Evolutionary conservation across 2,797 vertebrate species (phyloP).

Genomic region (Euphonia xanthogaster): DNA sequence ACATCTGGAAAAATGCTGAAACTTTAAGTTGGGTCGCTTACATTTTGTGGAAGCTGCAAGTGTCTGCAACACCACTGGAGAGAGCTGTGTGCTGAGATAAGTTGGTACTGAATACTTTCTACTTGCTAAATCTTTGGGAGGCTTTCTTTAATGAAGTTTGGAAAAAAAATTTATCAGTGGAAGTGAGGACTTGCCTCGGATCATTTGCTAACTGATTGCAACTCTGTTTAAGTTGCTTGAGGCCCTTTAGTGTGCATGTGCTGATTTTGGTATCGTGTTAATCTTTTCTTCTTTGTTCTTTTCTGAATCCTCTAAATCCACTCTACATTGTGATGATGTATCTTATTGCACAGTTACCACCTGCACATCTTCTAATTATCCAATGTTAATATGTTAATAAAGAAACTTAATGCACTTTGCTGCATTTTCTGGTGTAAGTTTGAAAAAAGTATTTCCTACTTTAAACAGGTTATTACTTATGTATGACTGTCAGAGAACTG

Average conservation of each 20-base stretch:
- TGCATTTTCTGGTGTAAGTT: background rate
- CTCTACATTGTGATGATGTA: background rate
- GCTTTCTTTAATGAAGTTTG: background rate
- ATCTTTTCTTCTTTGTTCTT: background rate
- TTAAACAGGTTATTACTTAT: background rate
- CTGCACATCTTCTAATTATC: background rate
- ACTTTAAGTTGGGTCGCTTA: background rate
- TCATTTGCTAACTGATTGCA: background rate
- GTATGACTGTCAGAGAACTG: background rate
- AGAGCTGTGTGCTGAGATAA: background rate
- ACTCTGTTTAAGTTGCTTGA: background rate
- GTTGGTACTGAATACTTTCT: background rate
- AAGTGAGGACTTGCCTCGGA: background rate
- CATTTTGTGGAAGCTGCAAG: background rate
- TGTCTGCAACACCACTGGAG: conserved; percentile 8
- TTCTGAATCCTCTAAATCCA: background rate
- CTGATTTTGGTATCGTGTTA: background rate
- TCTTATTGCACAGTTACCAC: background rate
- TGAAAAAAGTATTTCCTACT: background rate
- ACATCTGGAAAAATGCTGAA: background rate
- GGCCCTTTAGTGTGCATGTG: accelerated
- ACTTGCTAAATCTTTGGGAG: background rate
- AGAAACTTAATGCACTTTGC: background rate
- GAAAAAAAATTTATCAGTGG: background rate
- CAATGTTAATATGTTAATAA: background rate